Evolutionary conservation across 2,113 vertebrate genomes (phyloP).

Genomic region (Anolis carolinensis): DNA sequence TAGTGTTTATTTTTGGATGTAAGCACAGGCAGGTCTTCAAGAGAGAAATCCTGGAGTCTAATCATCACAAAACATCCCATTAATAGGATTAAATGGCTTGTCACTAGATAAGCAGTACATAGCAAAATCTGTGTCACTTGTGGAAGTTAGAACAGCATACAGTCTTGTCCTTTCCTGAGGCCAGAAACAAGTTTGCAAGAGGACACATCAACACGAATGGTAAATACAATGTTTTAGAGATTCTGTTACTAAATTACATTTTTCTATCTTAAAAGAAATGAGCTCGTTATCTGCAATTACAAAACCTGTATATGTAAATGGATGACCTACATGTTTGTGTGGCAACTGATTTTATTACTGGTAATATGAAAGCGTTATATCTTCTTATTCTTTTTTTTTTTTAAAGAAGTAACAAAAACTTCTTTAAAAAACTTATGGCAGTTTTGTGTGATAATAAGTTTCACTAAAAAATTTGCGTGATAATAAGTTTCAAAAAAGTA

Average conservation of each 20-base stretch:
- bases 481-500: conserved; percentile 31
- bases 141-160: conserved; percentile 67
- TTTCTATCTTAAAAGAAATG: conserved; percentile 16
- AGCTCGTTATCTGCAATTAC: background rate
- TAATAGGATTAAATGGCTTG: conserved; percentile 81
- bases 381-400: background rate
- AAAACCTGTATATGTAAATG: conserved; percentile 32
- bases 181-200: conserved; percentile 53
- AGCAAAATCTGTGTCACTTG: conserved; percentile 68
- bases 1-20: conserved; percentile 64
- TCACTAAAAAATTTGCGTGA: conserved; percentile 3
- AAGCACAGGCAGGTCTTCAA: background rate
- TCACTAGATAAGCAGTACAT: conserved; percentile 76
- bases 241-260: conserved; percentile 26
- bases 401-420: background rate
- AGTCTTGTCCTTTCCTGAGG: conserved; percentile 55
- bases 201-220: conserved; percentile 62
- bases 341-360: conserved; percentile 5
- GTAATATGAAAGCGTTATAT: background rate
- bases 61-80: conserved; percentile 59
- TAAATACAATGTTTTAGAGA: conserved; percentile 64
- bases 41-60: conserved; percentile 58
- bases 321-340: conserved; percentile 23
- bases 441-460: background rate
- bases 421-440: background rate